A percentile compares a stretch with the other conserved stretches of the same genome.
These are phyloP conservation scores for Delphinapterus leucas DNA, from an alignment of 2,113 vertebrate genomes.

Conservation along the genomic window DNA sequence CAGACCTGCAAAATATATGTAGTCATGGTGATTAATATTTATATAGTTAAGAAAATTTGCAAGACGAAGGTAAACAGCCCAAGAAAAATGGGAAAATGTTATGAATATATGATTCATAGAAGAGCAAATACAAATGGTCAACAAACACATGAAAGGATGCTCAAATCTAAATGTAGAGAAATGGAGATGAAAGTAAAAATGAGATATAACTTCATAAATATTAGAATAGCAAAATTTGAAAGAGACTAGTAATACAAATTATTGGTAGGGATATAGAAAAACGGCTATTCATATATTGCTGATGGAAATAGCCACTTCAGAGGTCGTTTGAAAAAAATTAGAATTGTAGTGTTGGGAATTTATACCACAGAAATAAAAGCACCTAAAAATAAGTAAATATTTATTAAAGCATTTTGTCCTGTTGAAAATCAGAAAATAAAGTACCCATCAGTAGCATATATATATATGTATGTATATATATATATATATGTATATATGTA, in stretches of 20 bases:
- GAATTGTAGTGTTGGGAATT: not conserved
- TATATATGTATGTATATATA: not conserved
- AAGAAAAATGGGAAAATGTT: constrained; percentile 17
- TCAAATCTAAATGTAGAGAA: not conserved
- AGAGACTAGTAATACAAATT: not conserved
- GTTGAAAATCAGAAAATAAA: not conserved
- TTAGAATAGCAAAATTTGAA: not conserved
- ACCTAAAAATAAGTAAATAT: not conserved
- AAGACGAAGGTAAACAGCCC: not conserved
- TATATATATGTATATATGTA: too few species aligned
- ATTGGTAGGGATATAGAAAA: not conserved
- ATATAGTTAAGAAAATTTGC: not conserved
- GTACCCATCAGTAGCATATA: not conserved
- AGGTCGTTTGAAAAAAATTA: not conserved
- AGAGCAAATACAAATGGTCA: not conserved
- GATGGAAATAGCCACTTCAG: not conserved
- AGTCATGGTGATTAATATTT: not conserved
- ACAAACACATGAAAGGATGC: not conserved
- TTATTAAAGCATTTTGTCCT: not conserved
- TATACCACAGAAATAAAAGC: not conserved
- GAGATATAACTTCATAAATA: not conserved
- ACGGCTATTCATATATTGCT: not conserved
- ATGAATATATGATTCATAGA: not conserved
- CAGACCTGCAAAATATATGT: not conserved
- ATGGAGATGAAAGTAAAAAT: not conserved